Base-by-base conservation (phyloP, 2,113 vertebrate genomes). In the Felis chaus region DNA sequence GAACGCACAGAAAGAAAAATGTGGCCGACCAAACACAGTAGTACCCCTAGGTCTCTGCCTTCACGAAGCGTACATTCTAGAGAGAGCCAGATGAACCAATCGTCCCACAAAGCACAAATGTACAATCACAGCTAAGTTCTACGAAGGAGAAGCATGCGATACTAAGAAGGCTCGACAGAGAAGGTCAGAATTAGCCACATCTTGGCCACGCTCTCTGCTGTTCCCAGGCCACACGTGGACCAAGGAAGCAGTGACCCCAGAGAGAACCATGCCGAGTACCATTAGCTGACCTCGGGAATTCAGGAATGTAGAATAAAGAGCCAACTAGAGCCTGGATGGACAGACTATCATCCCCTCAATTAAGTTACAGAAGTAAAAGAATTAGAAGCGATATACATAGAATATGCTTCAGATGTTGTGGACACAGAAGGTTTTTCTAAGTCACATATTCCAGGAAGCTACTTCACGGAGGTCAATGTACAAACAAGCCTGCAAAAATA, bases 101-200 rank as follows among this genome's bases (percentile, higher is more conserved):
- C 27, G 21, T 16, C 50, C 63, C 41, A 41, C 27, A 41, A 41
- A n/a, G 8, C 27, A 50, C 48, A n/a, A 48, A 29, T 1, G 16
- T 1, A 1, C 2, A 14, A 81, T 9, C 3, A 36, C 48, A 2
- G 39, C 14, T 25, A 1, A 16, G 25, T 14, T 14, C 33, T 12
- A 8, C 0, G 48, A 41, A n/a, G 69, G 11, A 90, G 66, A 21
- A 81, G 36, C 3, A 2, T 1, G 15, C 0, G 25, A 50, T 2
- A 13, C 0, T 2, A 39, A 0, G 11, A 21, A 53, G 27, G 63
- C 15, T 0, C 0, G 7, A 39, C 0, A 29, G 9, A 18, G 36
- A 21, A 55, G 29, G 11, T 21, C 31, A 19, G 23, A 66, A 12
- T 23, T 48, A 48, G 65, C 48, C 25, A 1, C 29, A 1, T 0